Percentiles rank a stretch among this genome's conserved stretches.
phyloP scores from a whole-genome alignment of 2,113 vertebrate species.

The Corythaeola cristata region DNA sequence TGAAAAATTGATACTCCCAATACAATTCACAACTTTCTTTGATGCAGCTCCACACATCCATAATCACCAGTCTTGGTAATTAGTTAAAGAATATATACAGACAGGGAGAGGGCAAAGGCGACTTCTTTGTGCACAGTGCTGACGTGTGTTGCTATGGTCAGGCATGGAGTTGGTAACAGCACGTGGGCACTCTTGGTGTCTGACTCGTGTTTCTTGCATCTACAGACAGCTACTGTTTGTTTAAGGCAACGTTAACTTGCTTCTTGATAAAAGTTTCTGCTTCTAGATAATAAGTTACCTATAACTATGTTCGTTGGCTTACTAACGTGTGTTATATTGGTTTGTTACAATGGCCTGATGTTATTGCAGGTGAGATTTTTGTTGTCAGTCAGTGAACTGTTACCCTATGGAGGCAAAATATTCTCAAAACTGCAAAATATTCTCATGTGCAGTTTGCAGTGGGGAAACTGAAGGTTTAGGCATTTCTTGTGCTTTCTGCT shows the following conservation, averaged over 20 bases:
- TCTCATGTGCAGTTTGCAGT: neutral
- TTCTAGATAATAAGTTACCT: neutral
- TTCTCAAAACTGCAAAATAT: neutral
- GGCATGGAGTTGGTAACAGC: neutral
- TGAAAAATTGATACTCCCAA: neutral
- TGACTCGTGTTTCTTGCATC: neutral
- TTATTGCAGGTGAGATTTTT: neutral
- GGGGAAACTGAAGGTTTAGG: neutral
- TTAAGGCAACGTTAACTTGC: neutral
- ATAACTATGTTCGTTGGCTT: neutral
- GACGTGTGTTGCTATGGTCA: neutral
- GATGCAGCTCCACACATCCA: neutral
- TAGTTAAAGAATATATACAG: neutral
- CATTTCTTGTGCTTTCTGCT: neutral
- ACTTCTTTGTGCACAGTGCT: neutral
- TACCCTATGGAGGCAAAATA: neutral
- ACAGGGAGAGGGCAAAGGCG: neutral
- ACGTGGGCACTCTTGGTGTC: fast-evolving
- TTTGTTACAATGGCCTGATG: neutral
- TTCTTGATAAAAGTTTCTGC: neutral
- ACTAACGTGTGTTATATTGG: fast-evolving
- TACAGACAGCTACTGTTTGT: neutral
- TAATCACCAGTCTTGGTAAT: neutral
- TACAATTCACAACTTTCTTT: neutral
- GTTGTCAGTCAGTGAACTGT: neutral